Evolutionary conservation across 2,113 vertebrate genomes (phyloP).

Genomic region (Synodontis membranacea): DNA sequence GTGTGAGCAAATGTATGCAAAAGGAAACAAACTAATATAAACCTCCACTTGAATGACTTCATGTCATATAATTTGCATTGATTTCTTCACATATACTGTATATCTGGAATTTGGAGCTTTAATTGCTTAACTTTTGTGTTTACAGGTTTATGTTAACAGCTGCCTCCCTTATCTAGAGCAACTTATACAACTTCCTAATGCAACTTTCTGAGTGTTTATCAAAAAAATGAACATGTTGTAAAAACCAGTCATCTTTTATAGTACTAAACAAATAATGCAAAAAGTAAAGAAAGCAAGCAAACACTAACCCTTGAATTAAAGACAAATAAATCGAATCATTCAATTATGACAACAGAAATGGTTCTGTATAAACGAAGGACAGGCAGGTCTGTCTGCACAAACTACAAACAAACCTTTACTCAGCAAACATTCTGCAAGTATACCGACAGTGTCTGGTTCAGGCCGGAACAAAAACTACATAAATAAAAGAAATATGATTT

Average conservation of each 20-base stretch:
- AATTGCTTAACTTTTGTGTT: background rate
- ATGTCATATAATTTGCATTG: background rate
- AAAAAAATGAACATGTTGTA: background rate
- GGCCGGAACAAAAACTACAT: background rate
- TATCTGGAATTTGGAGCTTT: background rate
- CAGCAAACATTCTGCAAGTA: too few species aligned
- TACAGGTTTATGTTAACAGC: background rate
- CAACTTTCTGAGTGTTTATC: background rate
- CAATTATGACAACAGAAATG: background rate
- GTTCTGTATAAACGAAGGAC: too few species aligned
- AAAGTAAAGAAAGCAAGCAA: background rate
- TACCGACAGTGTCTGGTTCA: background rate
- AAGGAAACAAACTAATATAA: background rate
- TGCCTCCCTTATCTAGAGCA: background rate
- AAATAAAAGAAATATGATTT: background rate
- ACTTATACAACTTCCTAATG: background rate
- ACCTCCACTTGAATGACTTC: background rate
- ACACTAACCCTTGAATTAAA: background rate
- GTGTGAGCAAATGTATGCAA: background rate
- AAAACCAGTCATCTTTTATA: background rate
- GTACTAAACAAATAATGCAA: too few species aligned
- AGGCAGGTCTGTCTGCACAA: too few species aligned
- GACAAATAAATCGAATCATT: background rate
- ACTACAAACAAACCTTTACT: too few species aligned
- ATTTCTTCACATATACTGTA: background rate